Base-by-base conservation (phyloP, 1,140 invertebrate species). In the Chironomus tepperi region DNA sequence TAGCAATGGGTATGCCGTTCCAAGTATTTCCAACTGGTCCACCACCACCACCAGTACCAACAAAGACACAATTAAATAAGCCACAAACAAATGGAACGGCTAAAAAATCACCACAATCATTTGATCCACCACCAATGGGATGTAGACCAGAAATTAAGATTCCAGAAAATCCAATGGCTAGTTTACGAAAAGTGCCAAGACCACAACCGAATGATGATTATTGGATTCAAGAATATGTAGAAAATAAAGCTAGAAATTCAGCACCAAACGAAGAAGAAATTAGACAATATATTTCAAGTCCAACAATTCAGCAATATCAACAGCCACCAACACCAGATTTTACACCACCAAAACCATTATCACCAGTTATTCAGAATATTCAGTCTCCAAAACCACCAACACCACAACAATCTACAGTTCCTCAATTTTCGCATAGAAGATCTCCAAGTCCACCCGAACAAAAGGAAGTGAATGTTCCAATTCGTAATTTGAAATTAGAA, bases 131-230 rank as follows among this genome's bases (percentile, higher is more conserved):
- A 77, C 83, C 80, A 77, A 79, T 80, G 78, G 84, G 78, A 65
- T 84, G 77, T 76, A 82, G 88, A 73, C 88, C 88, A 21, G 88
- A 89, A 81, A 89, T 89, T 77, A 89, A 89, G 10, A 89, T 89
- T 43, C 88, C 88, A 8, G 82, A 88, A 73, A 89, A 89, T 80
- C 88, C 88, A 3, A 89, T 89, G 79, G 86, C 83, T 0, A 77
- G 83, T 74, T 79, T 86, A 74, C 80, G 81, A 70, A 85, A 85
- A 78, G 84, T 84, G 18, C 81, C 82, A 72, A 83, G 83, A 42
- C 84, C 83, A 0, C 79, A 81, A 73, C 81, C 81, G 75, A 84
- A 82, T 76, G 81, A 82, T 74, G 79, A 77, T 73, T 82, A 81
- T 78, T 82, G 81, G 81, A 80, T 80, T 77, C 81, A 82, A 75